Conservation (phyloP, 2,888 invertebrate genomes). For the Capitulum mitella region DNA sequence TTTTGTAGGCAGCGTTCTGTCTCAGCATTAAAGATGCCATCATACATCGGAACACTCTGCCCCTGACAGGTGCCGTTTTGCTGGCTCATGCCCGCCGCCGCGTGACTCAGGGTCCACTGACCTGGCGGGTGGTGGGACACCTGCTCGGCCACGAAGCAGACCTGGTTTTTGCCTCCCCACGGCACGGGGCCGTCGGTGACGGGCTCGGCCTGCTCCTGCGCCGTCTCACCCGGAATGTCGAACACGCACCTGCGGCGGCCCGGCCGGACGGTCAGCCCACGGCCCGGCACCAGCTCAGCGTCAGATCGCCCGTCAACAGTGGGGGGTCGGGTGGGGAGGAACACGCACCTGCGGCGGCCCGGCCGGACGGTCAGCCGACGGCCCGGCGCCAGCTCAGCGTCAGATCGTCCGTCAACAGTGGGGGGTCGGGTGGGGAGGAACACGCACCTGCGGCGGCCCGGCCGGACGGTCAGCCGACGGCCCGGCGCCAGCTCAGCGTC, state of each 20-base stretch:
- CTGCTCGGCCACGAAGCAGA: slow-evolving; percentile 94
- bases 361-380: background rate
- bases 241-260: slow-evolving; percentile 43
- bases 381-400: background rate
- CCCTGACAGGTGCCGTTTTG: too few relatives aligned
- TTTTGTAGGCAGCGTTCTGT: too few relatives aligned
- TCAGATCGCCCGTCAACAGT: background rate
- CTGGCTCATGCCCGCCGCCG: too few relatives aligned
- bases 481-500: background rate
- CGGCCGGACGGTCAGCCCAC: background rate
- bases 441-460: slow-evolving; percentile 40
- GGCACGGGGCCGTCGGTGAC: slow-evolving; percentile 72
- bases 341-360: slow-evolving; percentile 42
- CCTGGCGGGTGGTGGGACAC: slow-evolving; percentile 98
- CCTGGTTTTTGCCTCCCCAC: slow-evolving; percentile 78
- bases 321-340: slow-evolving; percentile 35
- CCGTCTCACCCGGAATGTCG: slow-evolving; percentile 41
- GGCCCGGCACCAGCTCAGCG: background rate
- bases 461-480: background rate
- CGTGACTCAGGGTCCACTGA: slow-evolving; percentile 49
- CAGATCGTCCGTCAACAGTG: background rate
- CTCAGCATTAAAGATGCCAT: too few relatives aligned
- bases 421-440: slow-evolving; percentile 38
- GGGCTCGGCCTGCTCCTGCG: background rate
- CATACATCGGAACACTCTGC: too few relatives aligned